A percentile compares a stretch with the other conserved stretches of the same genome.
phyloP scores from a whole-genome alignment of 2,113 vertebrate genomes.

The Cnemophilus loriae region DNA sequence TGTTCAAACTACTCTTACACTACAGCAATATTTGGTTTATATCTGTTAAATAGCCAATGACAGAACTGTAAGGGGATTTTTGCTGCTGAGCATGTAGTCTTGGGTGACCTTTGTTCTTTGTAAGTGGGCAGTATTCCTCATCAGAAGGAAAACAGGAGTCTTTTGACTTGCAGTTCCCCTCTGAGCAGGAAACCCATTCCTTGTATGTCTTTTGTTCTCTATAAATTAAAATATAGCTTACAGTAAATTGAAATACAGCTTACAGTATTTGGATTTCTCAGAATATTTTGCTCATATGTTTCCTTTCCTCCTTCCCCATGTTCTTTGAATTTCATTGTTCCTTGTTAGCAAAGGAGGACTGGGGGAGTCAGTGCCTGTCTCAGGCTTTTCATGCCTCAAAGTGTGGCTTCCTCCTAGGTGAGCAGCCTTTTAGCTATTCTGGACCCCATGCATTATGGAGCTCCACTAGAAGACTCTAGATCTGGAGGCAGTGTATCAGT shows the following conservation, averaged over 20 bases:
- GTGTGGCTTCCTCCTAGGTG: background rate
- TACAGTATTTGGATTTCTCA: background rate
- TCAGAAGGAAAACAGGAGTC: background rate
- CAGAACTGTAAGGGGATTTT: background rate
- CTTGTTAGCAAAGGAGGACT: background rate
- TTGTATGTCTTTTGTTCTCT: background rate
- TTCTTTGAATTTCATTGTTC: background rate
- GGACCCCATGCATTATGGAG: background rate
- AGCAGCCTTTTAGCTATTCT: background rate
- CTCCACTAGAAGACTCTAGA: background rate
- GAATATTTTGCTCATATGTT: background rate
- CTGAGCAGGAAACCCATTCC: background rate
- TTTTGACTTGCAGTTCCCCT: background rate
- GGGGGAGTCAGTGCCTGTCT: background rate
- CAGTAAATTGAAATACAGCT: background rate
- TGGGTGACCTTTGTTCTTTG: background rate
- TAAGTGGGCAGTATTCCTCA: background rate
- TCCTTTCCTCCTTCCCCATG: background rate
- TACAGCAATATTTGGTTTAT: background rate
- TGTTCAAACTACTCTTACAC: background rate
- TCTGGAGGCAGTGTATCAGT: background rate
- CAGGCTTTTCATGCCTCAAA: background rate
- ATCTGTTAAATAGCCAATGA: background rate
- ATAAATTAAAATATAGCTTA: background rate
- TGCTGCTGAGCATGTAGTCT: background rate